These are phyloP conservation scores for Graptemys geographica DNA, from an alignment of 2,797 vertebrate species.

Conservation along the genomic window DNA sequence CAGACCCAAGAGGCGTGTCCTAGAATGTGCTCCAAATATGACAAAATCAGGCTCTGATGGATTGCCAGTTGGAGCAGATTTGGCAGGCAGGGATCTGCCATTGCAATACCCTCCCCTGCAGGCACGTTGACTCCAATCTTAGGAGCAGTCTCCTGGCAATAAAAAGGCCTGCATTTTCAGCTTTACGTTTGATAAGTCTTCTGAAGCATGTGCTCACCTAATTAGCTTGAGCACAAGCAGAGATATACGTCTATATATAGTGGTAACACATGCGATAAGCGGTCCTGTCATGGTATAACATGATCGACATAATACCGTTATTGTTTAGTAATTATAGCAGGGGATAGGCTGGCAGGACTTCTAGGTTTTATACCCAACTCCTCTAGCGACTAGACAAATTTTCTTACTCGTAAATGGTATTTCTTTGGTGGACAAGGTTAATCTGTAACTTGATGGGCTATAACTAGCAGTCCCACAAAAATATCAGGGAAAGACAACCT, in stretches of 20 bases:
- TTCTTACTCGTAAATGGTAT: not conserved
- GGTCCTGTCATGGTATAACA: not conserved
- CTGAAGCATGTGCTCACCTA: not conserved
- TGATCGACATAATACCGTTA: not conserved
- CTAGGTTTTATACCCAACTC: not conserved
- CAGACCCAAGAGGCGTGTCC: not conserved
- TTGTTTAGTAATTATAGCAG: slow-evolving; percentile 27
- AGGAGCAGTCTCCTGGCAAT: slow-evolving; percentile 8
- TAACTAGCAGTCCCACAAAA: not conserved
- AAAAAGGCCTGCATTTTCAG: slow-evolving; percentile 1
- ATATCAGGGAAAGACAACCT: not conserved
- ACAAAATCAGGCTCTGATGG: not conserved
- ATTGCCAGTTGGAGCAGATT: not conserved
- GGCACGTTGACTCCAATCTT: slow-evolving; percentile 19
- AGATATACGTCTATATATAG: not conserved
- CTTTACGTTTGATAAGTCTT: not conserved
- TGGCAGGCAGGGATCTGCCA: not conserved
- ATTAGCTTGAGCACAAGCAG: not conserved
- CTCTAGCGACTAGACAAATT: not conserved
- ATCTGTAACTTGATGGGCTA: not conserved
- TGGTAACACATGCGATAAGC: not conserved
- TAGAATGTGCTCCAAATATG: slow-evolving; percentile 17
- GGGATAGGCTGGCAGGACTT: not conserved
- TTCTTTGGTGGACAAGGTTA: not conserved
- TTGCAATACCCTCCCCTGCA: not conserved